phyloP scores from a whole-genome alignment of 2,797 vertebrate species.

The Pseudochaenichthys georgianus region DNA sequence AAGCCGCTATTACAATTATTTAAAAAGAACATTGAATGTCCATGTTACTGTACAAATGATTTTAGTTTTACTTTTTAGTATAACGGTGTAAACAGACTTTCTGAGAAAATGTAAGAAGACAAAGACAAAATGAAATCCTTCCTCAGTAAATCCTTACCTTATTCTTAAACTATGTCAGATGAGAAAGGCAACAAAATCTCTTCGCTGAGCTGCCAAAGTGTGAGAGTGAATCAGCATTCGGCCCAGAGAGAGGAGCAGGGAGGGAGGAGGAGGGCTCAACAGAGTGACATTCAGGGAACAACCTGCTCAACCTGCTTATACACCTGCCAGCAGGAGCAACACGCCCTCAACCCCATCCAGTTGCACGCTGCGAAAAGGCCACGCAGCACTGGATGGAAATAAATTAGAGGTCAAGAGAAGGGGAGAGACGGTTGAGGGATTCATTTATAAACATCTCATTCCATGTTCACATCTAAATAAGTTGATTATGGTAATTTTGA shows the following conservation, averaged over 20 bases:
- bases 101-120: constrained; percentile 10
- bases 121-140: constrained; percentile 22
- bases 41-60: neutral
- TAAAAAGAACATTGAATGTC: neutral
- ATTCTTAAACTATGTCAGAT: constrained; percentile 60
- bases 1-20: neutral
- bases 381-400: constrained; percentile 24
- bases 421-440: neutral
- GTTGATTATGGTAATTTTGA: constrained; percentile 18
- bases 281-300: constrained; percentile 64
- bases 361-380: constrained; percentile 38
- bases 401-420: neutral
- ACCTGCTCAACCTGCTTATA: constrained; percentile 83
- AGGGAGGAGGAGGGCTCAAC: constrained; percentile 60
- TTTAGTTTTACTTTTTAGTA: neutral
- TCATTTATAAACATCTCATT: constrained; percentile 16
- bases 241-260: constrained; percentile 32
- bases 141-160: constrained; percentile 70
- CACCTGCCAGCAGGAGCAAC: constrained; percentile 75
- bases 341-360: constrained; percentile 61
- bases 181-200: constrained; percentile 70
- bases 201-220: constrained; percentile 63
- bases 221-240: constrained; percentile 74
- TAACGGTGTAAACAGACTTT: constrained; percentile 2
- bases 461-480: constrained; percentile 20